Conservation (phyloP, 30 jellyfish, hydroid and myxozoan species). For the Pelagia noctiluca region DNA sequence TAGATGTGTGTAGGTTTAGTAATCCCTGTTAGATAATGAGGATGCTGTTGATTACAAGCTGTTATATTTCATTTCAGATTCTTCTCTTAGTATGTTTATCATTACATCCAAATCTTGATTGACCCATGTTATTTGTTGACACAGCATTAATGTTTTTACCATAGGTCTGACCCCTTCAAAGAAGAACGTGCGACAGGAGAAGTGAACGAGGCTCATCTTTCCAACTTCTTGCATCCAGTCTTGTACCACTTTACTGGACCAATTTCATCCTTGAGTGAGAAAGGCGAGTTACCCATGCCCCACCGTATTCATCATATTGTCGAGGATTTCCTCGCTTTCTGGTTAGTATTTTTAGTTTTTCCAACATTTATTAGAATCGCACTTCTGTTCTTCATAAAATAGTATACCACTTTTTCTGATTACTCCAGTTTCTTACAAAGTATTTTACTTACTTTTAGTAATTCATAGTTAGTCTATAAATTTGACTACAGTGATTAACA, state of each 20-base stretch:
- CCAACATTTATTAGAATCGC: background rate
- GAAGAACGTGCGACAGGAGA: conserved; percentile 93
- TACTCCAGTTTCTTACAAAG: too few species aligned
- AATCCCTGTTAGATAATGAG: too few species aligned
- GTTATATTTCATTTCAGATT: too few species aligned
- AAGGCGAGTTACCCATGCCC: conserved; percentile 76
- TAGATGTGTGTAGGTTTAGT: too few species aligned
- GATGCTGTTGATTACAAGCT: too few species aligned
- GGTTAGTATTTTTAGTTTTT: conserved; percentile 38
- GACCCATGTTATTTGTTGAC: too few species aligned
- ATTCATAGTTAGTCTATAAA: too few species aligned
- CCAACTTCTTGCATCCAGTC: conserved; percentile 95
- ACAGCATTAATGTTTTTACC: too few species aligned
- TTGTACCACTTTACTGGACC: conserved; percentile 60
- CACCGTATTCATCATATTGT: conserved; percentile 86
- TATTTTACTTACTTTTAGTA: too few species aligned
- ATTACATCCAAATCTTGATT: too few species aligned
- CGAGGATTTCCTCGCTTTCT: conserved; percentile 89
- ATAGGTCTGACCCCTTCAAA: conserved; percentile 91
- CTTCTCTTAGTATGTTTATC: too few species aligned
- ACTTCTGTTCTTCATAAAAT: background rate
- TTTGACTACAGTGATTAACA: too few species aligned
- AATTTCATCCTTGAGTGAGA: conserved; percentile 19
- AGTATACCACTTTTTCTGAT: background rate
- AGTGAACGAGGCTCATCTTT: conserved; percentile 79